These are phyloP conservation scores for Amyelois transitella DNA, from an alignment of 1,140 invertebrate species.

Conservation along the genomic window DNA sequence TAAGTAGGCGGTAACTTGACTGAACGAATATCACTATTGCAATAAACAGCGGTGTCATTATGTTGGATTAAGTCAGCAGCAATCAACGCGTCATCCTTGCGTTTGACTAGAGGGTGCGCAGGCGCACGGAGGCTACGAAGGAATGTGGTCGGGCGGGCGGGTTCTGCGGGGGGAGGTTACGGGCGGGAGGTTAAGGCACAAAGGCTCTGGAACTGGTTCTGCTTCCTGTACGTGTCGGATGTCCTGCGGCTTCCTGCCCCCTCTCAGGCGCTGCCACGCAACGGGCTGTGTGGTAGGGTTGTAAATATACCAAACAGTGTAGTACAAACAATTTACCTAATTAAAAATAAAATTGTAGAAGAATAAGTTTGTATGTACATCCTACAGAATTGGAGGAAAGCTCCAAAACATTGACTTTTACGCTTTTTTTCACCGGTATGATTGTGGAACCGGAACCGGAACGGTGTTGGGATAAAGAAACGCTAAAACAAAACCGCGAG, in stretches of 20 bases:
- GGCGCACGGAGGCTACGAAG: slow-evolving; percentile 47
- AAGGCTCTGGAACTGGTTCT: slow-evolving; percentile 67
- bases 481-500: no score
- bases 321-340: background rate
- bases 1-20: no score
- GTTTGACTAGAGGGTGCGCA: slow-evolving; percentile 37
- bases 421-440: no score
- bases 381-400: no score
- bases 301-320: slow-evolving; percentile 15
- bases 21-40: no score
- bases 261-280: slow-evolving; percentile 41
- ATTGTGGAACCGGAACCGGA: no score
- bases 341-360: no score
- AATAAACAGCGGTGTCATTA: no score
- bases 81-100: slow-evolving; percentile 3
- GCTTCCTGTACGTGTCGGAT: slow-evolving; percentile 74
- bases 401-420: no score
- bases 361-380: no score
- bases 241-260: slow-evolving; percentile 72
- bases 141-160: slow-evolving; percentile 59
- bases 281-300: slow-evolving; percentile 40
- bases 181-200: slow-evolving; percentile 60
- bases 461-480: no score
- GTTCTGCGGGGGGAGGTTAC: slow-evolving; percentile 18
- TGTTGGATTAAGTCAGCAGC: background rate